These are phyloP conservation scores for Guaruba guarouba DNA, from an alignment of 2,113 vertebrate genomes.

Conservation along the genomic window DNA sequence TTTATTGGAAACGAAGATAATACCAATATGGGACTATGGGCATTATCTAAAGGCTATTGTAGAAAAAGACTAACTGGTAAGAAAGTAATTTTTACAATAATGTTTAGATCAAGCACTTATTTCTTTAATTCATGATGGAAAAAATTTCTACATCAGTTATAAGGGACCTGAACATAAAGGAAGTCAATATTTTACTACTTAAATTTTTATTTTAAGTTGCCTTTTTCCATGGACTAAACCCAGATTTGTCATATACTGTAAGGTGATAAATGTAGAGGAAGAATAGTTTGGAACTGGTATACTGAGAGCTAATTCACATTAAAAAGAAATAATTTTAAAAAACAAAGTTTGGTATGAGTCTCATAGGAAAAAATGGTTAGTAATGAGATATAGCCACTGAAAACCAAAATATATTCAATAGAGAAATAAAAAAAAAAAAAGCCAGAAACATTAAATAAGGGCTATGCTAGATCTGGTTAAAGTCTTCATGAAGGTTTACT, in stretches of 20 bases:
- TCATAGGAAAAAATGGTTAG: background rate
- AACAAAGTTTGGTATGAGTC: background rate
- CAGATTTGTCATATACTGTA: background rate
- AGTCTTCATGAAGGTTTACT: background rate
- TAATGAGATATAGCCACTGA: background rate
- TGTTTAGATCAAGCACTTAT: fast-evolving
- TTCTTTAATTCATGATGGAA: background rate
- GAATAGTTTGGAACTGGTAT: background rate
- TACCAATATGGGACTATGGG: background rate
- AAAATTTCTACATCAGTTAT: background rate
- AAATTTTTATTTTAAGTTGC: background rate
- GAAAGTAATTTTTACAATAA: background rate
- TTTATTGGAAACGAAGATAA: background rate
- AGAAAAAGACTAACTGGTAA: background rate
- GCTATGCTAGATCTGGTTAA: background rate
- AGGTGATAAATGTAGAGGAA: background rate
- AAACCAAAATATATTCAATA: background rate
- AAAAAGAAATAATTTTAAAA: background rate
- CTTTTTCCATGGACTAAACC: background rate
- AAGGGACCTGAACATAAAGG: background rate
- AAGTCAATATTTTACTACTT: background rate
- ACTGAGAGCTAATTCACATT: background rate
- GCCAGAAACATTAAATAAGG: background rate
- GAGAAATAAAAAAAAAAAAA: background rate
- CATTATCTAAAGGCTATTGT: background rate